Conservation (phyloP, 2,113 vertebrate genomes). For the Pterocles gutturalis region DNA sequence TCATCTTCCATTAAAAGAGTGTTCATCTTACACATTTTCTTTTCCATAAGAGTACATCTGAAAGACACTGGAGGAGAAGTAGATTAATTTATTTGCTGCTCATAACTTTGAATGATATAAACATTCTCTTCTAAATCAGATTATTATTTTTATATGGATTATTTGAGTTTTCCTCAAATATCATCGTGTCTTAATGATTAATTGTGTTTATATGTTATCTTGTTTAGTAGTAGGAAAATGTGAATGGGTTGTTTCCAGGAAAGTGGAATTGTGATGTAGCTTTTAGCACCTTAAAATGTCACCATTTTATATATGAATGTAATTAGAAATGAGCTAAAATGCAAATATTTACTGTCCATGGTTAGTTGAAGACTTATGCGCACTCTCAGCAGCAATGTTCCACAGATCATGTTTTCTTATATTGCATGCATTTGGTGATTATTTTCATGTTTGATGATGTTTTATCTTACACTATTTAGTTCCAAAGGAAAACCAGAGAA, state of each 20-base stretch:
- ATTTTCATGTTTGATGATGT: neutral
- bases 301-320: neutral
- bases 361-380: neutral
- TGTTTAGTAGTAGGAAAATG: neutral
- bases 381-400: neutral
- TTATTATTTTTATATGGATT: neutral
- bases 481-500: neutral
- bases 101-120: neutral
- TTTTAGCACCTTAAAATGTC: neutral
- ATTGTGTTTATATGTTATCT: neutral
- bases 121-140: neutral
- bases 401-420: neutral
- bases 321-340: neutral
- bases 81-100: neutral
- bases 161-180: neutral
- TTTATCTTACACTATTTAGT: neutral
- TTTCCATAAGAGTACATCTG: neutral
- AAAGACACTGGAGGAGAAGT: neutral
- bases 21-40: neutral
- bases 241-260: neutral
- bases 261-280: neutral
- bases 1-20: neutral
- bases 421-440: neutral
- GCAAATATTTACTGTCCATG: neutral
- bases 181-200: neutral